Evolutionary conservation across 2,113 vertebrate species (phyloP), one percentile per base, ranked within the genome.

Genomic region (Chiloscyllium plagiosum): DNA sequence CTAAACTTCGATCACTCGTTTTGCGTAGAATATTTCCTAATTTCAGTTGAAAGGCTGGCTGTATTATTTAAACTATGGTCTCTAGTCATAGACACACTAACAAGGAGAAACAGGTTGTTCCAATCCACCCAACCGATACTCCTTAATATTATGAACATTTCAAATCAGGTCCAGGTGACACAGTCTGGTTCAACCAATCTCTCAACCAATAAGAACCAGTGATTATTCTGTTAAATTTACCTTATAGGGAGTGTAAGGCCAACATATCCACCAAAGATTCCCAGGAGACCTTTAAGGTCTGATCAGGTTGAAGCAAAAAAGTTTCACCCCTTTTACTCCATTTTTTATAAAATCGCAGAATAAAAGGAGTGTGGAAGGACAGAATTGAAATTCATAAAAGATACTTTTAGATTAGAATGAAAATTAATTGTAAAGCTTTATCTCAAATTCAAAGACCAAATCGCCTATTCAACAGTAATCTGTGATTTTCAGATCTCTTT

Each of bases 391-490:
- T 29, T 24, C 52, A 87, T 76, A 86, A 65, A n/a, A 19, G 13
- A n/a, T 56, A 93, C 33, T 7, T 92, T 93, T 66, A 66, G 3
- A 66, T 93, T 93, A 20, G 5, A n/a, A 92, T n/a, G 56, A 42
- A 47, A 22, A 85, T 42, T 47, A 47, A 24, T 66, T 92, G 65
- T 65, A 33, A 19, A 68, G 61, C 5, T 76, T 76, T 22, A 87
- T 50, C 22, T 93, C 29, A 93, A 20, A 93, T 93, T 66, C 66
- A 66, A 93, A 93, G 65, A 93, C 20, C 66, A 20, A 93, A 93
- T 61, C 61, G 37, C 15, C 61, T 68, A 42, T 68, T 93, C 61
- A 15, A 15, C 65, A 1, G 52, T 13, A 87, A 22, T 29, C 26
- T 87, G 6, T 22, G 3, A 65, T 93, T 19, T 93, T 24, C 33